Base-by-base conservation (phyloP, 2,797 vertebrate genomes). In the Crenuchus spilurus region DNA sequence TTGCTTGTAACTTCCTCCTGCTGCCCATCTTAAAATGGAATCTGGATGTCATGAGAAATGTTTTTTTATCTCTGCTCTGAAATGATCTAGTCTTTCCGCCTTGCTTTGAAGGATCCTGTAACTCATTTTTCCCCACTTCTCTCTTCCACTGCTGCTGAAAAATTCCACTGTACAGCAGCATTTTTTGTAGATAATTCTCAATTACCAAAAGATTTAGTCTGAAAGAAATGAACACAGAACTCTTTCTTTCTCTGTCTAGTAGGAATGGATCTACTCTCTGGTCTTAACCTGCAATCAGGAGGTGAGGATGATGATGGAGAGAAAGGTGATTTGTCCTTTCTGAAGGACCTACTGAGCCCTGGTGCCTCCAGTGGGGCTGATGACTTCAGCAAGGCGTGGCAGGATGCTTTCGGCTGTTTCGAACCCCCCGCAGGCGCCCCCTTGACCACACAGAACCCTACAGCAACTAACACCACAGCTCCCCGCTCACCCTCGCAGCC, bases 251-350 rank as follows among this genome's bases (percentile, higher is more conserved):
- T 61, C 0, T 2, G 20, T 49, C 20, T 64, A 90, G 89, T 57
- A 41, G 80, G 76, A 35, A 76, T 70, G 4, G 83, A 88, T 76
- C 75, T 92, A 22, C 77, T 89, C 31, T 79, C 83, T 14, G 90
- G 86, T 16, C 80, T 75, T 8, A 3, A 2, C 72, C 62, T 6
- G 8, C 61, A 0, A 65, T 46, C 28, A 0, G 85, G 87, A 22
- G 82, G 88, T 48, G 93, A 94, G 18, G 92, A 90, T 7, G 86
- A 91, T 0, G 91, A 91, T 35, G 88, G 85, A 81, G 93, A 94
- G 60, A 86, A 83, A 6, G 81, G 90, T 0, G 93, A 95, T 83
- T 91, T 96, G 85, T 92, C 91, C 0, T 97, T 96, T 84, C 88
- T 96, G 70, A 89, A 92, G 78, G 92, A 89, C 74, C 88, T 94